Evolutionary conservation across 1,140 invertebrate species (phyloP), one percentile per base, ranked within the genome.

Genomic region (Drosophila burlai): DNA sequence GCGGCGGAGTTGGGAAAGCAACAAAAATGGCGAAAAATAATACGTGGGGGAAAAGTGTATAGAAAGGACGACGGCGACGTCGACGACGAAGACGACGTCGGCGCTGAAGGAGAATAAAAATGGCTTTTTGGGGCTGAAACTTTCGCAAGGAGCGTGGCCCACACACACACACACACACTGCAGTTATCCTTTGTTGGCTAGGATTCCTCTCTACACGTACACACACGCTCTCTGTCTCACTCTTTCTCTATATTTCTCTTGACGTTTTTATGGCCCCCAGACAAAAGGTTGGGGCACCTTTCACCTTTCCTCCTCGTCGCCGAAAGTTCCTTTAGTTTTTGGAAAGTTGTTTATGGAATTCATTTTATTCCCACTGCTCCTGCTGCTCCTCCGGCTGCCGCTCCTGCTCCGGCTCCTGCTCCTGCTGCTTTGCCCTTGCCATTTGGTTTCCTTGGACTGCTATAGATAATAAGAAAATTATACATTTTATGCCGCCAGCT

Each of bases 401-500:
- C 47, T 74, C 42, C 43, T 50, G n/a, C 58, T 45, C 42, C 43
- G 47, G n/a, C 58, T 45, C 21, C 72, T 52, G 42, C 49, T 58
- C 42, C 47, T 67, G 67, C 58, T 79, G 42, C 43, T 29, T 72
- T 42, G 72, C 52, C 64, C 60, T 82, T 80, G 46, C 58, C 57
- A 81, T 69, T 64, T 72, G 45, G 65, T 18, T 66, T 58, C 57
- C 26, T 71, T 72, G 47, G 55, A 16, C 45, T 61, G 64, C 62
- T 72, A 81, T 91, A 91, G 84, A 91, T 91, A 91, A 91, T 91
- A 91, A 91, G 89, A 91, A 91, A 91, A 91, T 91, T 91, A 91
- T 91, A 91, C 89, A 91, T 91, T 89, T 91, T 91, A 91, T 91
- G 74, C 78, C 59, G 49, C 71, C 60, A 60, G 49, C 43, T 42